phyloP scores from a whole-genome alignment of 2,113 vertebrate species.

The Scophthalmus maximus region DNA sequence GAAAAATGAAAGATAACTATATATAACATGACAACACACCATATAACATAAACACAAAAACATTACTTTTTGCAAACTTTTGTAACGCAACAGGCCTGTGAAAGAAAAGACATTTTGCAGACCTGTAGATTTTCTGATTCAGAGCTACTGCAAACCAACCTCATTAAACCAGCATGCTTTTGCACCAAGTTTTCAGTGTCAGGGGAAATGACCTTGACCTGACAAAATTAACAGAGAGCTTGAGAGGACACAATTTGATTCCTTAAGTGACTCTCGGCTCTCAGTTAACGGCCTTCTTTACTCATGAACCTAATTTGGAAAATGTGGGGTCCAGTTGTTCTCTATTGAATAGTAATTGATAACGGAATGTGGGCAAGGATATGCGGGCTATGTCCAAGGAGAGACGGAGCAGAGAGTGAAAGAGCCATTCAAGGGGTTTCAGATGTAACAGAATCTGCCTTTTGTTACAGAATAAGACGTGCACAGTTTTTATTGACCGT shows the following conservation, averaged over 20 bases:
- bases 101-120: too few species aligned
- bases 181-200: conserved; percentile 27
- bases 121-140: too few species aligned
- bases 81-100: too few species aligned
- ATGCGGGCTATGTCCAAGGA: too few species aligned
- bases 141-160: too few species aligned
- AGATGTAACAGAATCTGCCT: conserved; percentile 32
- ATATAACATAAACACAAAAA: too few species aligned
- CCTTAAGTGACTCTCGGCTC: conserved; percentile 28
- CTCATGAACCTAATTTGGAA: conserved; percentile 2
- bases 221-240: neutral
- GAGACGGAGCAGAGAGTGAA: conserved; percentile 25
- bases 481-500: conserved; percentile 62
- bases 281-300: neutral
- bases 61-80: too few species aligned
- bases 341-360: conserved; percentile 48
- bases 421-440: conserved; percentile 56
- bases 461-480: conserved; percentile 74
- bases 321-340: conserved; percentile 30
- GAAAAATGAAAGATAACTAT: too few species aligned
- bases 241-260: neutral
- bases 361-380: too few species aligned
- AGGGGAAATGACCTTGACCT: conserved; percentile 15
- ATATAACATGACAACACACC: too few species aligned
- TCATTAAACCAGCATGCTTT: neutral